A percentile compares a stretch with the other conserved stretches of the same genome.
Conservation (phyloP, 2,113 vertebrate species). For the Pseudorasbora parva region DNA sequence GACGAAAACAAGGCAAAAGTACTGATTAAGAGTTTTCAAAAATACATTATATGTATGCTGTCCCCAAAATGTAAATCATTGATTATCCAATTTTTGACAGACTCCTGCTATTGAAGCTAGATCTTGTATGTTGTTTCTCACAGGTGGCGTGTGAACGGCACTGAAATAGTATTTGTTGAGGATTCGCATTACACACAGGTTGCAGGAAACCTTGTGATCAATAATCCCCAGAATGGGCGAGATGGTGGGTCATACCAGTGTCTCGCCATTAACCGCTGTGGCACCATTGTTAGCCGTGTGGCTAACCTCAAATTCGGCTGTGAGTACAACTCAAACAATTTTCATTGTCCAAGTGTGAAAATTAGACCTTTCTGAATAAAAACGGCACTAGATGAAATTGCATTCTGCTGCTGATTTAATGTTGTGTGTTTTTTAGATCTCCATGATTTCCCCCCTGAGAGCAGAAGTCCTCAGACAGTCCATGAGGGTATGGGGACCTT, state of each 20-base stretch:
- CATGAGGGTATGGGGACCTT: slow-evolving; percentile 87
- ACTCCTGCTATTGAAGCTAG: not conserved
- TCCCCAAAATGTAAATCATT: not conserved
- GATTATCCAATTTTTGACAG: not conserved
- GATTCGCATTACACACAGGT: slow-evolving; percentile 85
- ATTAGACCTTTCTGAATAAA: not conserved
- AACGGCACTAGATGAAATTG: not conserved
- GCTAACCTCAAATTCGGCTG: slow-evolving; percentile 94
- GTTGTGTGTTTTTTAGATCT: slow-evolving; percentile 78
- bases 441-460: slow-evolving; percentile 91
- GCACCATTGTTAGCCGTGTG: slow-evolving; percentile 90
- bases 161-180: slow-evolving; percentile 81
- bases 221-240: slow-evolving; percentile 77
- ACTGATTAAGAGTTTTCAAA: not conserved
- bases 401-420: not conserved
- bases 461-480: slow-evolving; percentile 84
- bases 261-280: slow-evolving; percentile 88
- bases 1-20: not conserved
- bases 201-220: slow-evolving; percentile 91
- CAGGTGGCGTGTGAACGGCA: slow-evolving; percentile 96
- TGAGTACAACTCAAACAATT: slow-evolving; percentile 71
- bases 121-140: not conserved
- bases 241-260: slow-evolving; percentile 95
- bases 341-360: not conserved
- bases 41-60: not conserved